A percentile compares a stretch with the other conserved stretches of the same genome.
Evolutionary conservation across 2,113 vertebrate genomes (phyloP).

Genomic region (Stomatorhinus ivindoensis): DNA sequence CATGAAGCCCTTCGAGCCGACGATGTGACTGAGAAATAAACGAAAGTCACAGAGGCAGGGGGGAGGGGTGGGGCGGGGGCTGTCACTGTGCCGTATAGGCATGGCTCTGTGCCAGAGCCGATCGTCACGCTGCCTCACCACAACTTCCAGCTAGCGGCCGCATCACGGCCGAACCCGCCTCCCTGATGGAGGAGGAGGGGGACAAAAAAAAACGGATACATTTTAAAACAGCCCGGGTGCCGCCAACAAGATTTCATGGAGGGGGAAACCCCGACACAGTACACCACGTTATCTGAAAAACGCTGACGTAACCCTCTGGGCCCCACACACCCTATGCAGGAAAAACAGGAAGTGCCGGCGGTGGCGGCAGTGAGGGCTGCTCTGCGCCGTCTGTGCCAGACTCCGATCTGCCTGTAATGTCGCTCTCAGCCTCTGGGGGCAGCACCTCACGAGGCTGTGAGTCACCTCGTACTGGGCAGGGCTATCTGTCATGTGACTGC

Average conservation of each 20-base stretch:
- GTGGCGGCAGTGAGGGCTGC: not conserved
- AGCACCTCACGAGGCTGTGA: constrained; percentile 36
- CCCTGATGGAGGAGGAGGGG: not conserved
- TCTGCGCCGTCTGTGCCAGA: not conserved
- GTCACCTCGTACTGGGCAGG: constrained; percentile 38
- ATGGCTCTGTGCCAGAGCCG: not conserved
- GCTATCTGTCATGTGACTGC: constrained; percentile 44
- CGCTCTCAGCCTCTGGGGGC: constrained; percentile 38
- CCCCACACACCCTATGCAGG: not conserved
- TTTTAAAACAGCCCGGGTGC: not conserved
- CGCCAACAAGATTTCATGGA: not conserved
- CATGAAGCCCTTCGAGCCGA: not conserved
- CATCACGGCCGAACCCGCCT: not conserved
- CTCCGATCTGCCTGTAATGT: constrained; percentile 16
- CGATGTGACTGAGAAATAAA: not conserved
- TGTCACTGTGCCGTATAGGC: not conserved
- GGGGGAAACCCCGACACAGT: constrained; percentile 3
- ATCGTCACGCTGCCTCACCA: not conserved
- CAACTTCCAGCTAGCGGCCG: not conserved
- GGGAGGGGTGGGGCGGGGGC: not conserved
- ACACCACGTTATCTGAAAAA: not conserved
- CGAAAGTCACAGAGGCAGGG: not conserved
- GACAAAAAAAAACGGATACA: not conserved
- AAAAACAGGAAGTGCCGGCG: constrained; percentile 3
- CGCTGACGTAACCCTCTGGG: not conserved